phyloP scores from a whole-genome alignment of 2,797 vertebrate species.

The Bradypus variegatus region DNA sequence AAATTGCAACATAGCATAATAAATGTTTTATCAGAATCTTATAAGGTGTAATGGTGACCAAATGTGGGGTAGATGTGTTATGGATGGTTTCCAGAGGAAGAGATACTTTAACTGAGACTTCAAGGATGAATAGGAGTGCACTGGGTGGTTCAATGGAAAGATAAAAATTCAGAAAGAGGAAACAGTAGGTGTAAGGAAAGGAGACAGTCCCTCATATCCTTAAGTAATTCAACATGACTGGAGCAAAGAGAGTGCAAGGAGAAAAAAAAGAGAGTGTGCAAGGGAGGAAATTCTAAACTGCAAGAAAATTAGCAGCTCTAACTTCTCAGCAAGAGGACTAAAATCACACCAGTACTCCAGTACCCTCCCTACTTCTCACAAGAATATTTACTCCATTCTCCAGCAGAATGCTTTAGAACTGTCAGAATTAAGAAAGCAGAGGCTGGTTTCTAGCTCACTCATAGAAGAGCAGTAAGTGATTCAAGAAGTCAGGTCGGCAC shows the following conservation, averaged over 20 bases:
- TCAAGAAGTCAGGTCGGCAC: no score
- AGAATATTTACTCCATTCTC: background rate
- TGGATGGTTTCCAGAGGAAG: background rate
- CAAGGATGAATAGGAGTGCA: background rate
- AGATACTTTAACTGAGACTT: background rate
- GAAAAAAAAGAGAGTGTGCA: background rate
- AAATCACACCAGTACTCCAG: background rate
- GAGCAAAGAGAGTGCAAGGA: background rate
- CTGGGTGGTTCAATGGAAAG: background rate
- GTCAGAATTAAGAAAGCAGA: no score
- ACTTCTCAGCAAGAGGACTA: background rate
- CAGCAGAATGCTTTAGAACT: background rate
- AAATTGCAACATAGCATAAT: background rate
- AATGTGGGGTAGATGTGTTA: background rate
- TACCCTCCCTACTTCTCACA: background rate
- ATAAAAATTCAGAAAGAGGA: background rate
- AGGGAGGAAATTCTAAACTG: background rate
- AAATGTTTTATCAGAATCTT: background rate
- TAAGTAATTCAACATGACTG: background rate
- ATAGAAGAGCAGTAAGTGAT: no score
- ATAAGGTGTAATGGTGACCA: background rate
- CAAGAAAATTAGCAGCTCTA: background rate
- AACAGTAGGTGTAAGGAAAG: background rate
- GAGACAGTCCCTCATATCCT: background rate
- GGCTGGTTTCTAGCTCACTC: no score